phyloP scores from a whole-genome alignment of 2,888 invertebrate species.

The Morpho deidamia region DNA sequence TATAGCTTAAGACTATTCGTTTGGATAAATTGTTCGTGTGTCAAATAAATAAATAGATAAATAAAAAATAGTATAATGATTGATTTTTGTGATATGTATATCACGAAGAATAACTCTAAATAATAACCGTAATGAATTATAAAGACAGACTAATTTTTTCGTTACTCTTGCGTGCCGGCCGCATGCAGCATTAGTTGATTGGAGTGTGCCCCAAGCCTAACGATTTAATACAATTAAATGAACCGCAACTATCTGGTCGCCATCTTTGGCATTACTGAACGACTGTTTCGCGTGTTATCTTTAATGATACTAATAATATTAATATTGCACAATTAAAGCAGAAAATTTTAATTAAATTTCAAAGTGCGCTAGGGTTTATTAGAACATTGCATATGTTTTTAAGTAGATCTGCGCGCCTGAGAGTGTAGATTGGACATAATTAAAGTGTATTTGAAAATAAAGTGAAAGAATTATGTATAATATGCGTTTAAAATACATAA shows the following conservation, averaged over 20 bases:
- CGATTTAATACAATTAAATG: constrained; percentile 77
- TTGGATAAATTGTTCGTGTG: no score
- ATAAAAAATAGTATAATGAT: no score
- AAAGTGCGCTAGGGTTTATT: no score
- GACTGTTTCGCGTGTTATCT: constrained; percentile 67
- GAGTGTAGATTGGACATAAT: no score
- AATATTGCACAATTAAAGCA: constrained; percentile 4
- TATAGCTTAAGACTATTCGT: no score
- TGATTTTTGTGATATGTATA: not conserved
- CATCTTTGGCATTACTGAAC: constrained; percentile 66
- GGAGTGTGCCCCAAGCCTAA: constrained; percentile 62
- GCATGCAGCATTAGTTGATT: constrained; percentile 76
- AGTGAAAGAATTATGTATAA: no score
- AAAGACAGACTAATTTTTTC: constrained; percentile 20
- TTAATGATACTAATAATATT: constrained; percentile 25
- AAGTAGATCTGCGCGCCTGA: no score
- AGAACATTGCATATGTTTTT: no score
- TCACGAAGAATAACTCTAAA: constrained; percentile 9
- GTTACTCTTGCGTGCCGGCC: constrained; percentile 60
- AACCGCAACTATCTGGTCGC: constrained; percentile 64
- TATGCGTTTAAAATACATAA: no score
- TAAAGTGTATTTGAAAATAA: no score
- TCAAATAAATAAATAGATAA: no score
- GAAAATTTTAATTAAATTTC: not conserved
- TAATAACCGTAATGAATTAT: constrained; percentile 15